Conservation (phyloP, 2,797 vertebrate genomes). For the Gastrophryne carolinensis region DNA sequence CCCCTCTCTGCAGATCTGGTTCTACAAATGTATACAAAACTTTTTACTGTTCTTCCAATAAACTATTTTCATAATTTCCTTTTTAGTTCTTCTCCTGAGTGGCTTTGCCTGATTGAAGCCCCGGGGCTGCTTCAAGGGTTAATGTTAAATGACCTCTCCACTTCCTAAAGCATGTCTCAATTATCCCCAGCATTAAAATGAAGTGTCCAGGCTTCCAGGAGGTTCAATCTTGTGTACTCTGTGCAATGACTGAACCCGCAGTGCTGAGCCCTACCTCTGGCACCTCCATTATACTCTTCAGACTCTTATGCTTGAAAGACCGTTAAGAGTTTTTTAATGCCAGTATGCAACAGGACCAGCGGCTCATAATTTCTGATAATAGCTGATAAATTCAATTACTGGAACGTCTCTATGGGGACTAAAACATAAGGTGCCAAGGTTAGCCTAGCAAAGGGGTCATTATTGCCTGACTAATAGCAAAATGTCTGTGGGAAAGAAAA, state of each 20-base stretch:
- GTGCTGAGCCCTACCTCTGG: conserved; percentile 5
- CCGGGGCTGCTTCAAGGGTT: background rate
- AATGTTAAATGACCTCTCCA: conserved; percentile 2
- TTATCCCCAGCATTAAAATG: conserved; percentile 1
- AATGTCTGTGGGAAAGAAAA: conserved; percentile 13
- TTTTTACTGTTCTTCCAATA: background rate
- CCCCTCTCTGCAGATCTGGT: no score
- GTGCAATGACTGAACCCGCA: conserved; percentile 15
- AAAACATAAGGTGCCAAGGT: conserved; percentile 51
- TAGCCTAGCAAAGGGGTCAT: conserved; percentile 46
- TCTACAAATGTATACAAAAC: background rate
- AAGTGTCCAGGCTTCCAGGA: conserved; percentile 15
- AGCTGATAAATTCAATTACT: conserved; percentile 51
- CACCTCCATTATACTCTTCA: conserved; percentile 24
- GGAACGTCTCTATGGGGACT: conserved; percentile 51
- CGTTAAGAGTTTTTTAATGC: conserved; percentile 39
- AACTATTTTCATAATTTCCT: background rate
- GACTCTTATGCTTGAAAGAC: conserved; percentile 24
- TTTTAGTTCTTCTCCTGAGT: background rate
- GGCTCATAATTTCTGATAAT: conserved; percentile 51
- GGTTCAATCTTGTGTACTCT: conserved; percentile 32
- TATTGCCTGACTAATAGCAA: conserved; percentile 37
- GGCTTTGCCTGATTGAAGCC: background rate
- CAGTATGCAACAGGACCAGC: conserved; percentile 45
- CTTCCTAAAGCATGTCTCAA: conserved; percentile 9